phyloP scores from a whole-genome alignment of 2,888 invertebrate genomes.

The Arrhopalites spinosus region DNA sequence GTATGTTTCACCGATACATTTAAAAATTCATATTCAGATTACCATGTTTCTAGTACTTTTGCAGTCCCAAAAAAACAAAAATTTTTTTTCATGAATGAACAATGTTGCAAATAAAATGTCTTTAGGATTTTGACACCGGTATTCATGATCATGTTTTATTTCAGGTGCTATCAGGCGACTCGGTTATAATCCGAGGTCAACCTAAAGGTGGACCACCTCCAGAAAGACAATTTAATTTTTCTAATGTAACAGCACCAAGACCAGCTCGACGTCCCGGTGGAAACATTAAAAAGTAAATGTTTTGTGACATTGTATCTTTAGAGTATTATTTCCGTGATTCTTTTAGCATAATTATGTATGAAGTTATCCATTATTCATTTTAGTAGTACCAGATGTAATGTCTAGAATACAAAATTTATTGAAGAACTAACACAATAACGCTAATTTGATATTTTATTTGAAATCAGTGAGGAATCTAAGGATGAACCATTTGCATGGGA shows the following conservation, averaged over 20 bases:
- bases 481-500: constrained; percentile 97
- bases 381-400: no score
- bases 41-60: no score
- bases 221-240: constrained; percentile 88
- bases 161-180: constrained; percentile 95
- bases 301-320: neutral
- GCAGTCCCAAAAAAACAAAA: no score
- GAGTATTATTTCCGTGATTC: neutral
- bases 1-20: neutral
- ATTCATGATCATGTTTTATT: constrained; percentile 47
- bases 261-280: constrained; percentile 76
- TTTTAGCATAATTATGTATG: neutral
- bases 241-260: constrained; percentile 90
- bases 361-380: no score
- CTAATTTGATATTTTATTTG: no score
- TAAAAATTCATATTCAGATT: no score
- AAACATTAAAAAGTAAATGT: constrained; percentile 57
- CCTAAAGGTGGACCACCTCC: constrained; percentile 85
- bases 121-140: neutral
- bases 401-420: no score
- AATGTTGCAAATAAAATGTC: neutral
- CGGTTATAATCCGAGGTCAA: constrained; percentile 85
- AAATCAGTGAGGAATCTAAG: constrained; percentile 68
- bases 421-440: no score
- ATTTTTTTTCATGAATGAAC: neutral